Base-by-base conservation (phyloP, 2,888 invertebrate genomes). In the Xestia xanthographa region DNA sequence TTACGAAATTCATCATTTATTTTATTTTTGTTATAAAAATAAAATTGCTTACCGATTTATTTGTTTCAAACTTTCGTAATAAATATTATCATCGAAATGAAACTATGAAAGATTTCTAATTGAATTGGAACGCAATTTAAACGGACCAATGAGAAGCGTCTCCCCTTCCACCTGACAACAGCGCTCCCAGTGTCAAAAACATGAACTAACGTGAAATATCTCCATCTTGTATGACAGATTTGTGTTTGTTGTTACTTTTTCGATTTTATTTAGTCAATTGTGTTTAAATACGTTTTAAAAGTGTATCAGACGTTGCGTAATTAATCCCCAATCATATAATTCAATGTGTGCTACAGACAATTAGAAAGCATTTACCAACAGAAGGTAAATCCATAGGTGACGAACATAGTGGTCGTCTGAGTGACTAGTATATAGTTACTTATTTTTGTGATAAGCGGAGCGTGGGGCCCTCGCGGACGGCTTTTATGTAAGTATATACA, bases 171-270 rank as follows among this genome's bases (percentile, higher is more conserved):
- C 81, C 80, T 88, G 88, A 91, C 85, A 74, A 80, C 89, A 93
- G 95, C 97, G 97, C 97, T 94, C 88, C 95, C 90, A 74, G 95
- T 94, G 97, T 92, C 86, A 91, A 91, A 93, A 94, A 93, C 90
- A 91, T 87, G 93, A 96, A 97, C 95, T 96, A 95, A 91, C 93
- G 93, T 95, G 95, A 96, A 97, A 96, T 97, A 97, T 97, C 97
- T 97, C 97, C 97, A 97, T 97, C 96, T 97, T 97, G 96, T 95
- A 95, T 97, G 97, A 95, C 97, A 97, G 97, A 97, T 97, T 97
- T 97, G 97, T 96, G 97, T 97, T 96, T 97, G 96, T 97, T 96
- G 95, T 94, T 95, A 93, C 92, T 95, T 94, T 95, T 93, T 91
- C 93, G 93, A 92, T 92, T 94, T 95, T 95, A 92, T 87, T 91